phyloP scores from a whole-genome alignment of 2,888 invertebrate genomes.

The Eristalis arbustorum region DNA sequence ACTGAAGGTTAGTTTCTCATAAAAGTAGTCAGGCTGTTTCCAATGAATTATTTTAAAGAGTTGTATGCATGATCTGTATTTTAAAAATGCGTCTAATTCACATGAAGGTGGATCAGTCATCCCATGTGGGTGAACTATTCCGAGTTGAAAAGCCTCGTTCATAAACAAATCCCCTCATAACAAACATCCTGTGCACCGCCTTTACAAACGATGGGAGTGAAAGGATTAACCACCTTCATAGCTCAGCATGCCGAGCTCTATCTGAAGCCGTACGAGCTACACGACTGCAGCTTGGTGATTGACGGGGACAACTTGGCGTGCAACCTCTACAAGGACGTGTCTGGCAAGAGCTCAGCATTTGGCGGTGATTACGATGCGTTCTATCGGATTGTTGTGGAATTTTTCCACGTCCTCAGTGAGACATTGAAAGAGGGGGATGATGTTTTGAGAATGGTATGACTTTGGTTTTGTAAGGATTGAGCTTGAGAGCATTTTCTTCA shows the following conservation, averaged over 20 bases:
- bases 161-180: not conserved
- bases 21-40: too few species aligned
- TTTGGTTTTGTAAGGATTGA: too few species aligned
- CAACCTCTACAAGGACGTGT: slow-evolving; percentile 84
- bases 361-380: slow-evolving; percentile 93
- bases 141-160: not conserved
- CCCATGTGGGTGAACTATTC: slow-evolving; percentile 47
- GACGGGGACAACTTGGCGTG: slow-evolving; percentile 90
- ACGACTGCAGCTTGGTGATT: slow-evolving; percentile 86
- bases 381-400: slow-evolving; percentile 84
- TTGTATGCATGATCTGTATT: too few species aligned
- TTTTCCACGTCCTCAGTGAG: slow-evolving; percentile 85
- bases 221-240: slow-evolving; percentile 91
- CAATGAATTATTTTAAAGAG: too few species aligned
- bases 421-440: too few species aligned
- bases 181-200: too few species aligned
- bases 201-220: slow-evolving; percentile 86
- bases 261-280: slow-evolving; percentile 84
- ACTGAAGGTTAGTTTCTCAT: too few species aligned
- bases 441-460: too few species aligned
- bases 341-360: slow-evolving; percentile 86
- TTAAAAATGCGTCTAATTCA: too few species aligned
- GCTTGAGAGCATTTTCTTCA: too few species aligned
- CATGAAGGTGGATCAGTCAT: not conserved
- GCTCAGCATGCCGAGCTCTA: slow-evolving; percentile 84